These are phyloP conservation scores for Ophonus ardosiacus DNA, from an alignment of 2,888 invertebrate genomes.

Conservation along the genomic window DNA sequence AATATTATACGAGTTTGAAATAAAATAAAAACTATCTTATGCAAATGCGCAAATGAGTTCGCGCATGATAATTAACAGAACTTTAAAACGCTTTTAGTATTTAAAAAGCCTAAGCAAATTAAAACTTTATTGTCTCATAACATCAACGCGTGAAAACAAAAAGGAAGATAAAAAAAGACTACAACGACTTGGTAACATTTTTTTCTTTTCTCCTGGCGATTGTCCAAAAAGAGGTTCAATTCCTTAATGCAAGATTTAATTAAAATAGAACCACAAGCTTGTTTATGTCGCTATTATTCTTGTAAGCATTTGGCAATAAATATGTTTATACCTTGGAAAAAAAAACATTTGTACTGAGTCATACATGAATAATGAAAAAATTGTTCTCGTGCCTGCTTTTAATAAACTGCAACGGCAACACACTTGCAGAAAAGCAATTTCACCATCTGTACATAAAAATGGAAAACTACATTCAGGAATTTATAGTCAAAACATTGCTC, in stretches of 20 bases:
- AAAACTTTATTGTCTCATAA: background rate
- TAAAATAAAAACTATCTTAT: too few relatives aligned
- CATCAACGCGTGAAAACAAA: background rate
- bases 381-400: background rate
- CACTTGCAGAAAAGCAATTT: background rate
- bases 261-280: slow-evolving; percentile 54
- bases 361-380: background rate
- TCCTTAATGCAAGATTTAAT: slow-evolving; percentile 63
- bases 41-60: too few relatives aligned
- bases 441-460: background rate
- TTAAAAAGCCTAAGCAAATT: background rate
- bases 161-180: background rate
- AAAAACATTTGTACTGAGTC: background rate
- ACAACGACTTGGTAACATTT: background rate
- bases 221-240: slow-evolving; percentile 54
- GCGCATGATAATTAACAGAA: too few relatives aligned
- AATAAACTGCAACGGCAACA: background rate
- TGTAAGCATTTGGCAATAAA: slow-evolving; percentile 43
- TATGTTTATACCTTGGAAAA: slow-evolving; percentile 23
- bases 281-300: slow-evolving; percentile 57
- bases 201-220: slow-evolving; percentile 44
- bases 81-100: too few relatives aligned
- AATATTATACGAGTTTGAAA: too few relatives aligned
- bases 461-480: background rate
- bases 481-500: background rate